A percentile compares a stretch with the other conserved stretches of the same genome.
Evolutionary conservation across 2,888 invertebrate species (phyloP).

Genomic region (Agrilus mali): DNA sequence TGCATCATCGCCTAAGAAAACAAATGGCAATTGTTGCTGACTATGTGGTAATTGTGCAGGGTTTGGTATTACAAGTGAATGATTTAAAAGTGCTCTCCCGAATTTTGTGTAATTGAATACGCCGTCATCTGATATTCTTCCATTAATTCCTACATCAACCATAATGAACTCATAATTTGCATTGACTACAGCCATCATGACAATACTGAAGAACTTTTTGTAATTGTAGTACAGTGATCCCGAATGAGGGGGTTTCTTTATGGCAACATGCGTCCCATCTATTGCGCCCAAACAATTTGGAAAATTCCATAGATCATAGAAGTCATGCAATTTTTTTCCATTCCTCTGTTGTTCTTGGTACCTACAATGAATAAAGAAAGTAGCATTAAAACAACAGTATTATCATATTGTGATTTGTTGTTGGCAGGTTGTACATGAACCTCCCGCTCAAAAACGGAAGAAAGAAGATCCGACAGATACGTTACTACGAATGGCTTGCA

Average conservation of each 20-base stretch:
- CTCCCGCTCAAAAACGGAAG: slow-evolving; percentile 5
- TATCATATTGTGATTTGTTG: slow-evolving; percentile 1
- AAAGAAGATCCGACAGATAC: slow-evolving; percentile 3
- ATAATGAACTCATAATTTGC: slow-evolving; percentile 14
- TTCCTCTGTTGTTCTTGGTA: slow-evolving; percentile 10
- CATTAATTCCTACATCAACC: slow-evolving; percentile 5
- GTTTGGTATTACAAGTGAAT: slow-evolving; percentile 7
- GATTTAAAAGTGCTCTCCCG: slow-evolving; percentile 5
- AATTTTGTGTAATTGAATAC: not conserved
- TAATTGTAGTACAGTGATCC: slow-evolving; percentile 13
- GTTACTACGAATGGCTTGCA: slow-evolving; percentile 5
- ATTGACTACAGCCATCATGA: slow-evolving; percentile 15
- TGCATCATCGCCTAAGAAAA: slow-evolving; percentile 17
- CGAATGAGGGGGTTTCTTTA: slow-evolving; percentile 12
- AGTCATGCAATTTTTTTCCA: slow-evolving; percentile 8
- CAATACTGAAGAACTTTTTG: slow-evolving; percentile 14
- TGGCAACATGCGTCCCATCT: slow-evolving; percentile 12
- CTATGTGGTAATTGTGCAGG: slow-evolving; percentile 8
- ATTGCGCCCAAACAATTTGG: slow-evolving; percentile 13
- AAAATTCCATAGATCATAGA: slow-evolving; percentile 14
- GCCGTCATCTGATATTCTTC: not conserved
- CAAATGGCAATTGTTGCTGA: slow-evolving; percentile 10
- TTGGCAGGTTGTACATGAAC: slow-evolving; percentile 3
- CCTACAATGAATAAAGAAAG: slow-evolving; percentile 6
- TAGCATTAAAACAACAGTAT: not conserved